A percentile compares a stretch with the other conserved stretches of the same genome.
Evolutionary conservation across 2,888 invertebrate species (phyloP).

Genomic region (Aethes cnicana): DNA sequence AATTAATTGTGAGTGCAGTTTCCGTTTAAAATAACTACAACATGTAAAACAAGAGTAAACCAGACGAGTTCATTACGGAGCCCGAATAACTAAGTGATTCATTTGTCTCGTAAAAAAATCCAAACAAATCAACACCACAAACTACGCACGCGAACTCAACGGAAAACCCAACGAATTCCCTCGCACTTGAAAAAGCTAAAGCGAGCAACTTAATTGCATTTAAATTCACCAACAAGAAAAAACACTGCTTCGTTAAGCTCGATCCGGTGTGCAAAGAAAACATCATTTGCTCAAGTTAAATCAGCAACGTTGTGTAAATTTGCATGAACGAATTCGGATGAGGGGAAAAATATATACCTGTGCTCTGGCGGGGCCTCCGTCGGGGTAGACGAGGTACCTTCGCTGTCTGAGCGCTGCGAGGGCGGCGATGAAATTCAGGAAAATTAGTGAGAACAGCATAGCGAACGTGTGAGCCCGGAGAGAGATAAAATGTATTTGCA

Average conservation of each 20-base stretch:
- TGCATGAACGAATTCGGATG: constrained; percentile 40
- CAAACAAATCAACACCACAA: constrained; percentile 13
- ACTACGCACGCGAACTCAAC: constrained; percentile 16
- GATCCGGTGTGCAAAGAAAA: constrained; percentile 68
- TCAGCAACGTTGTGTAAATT: constrained; percentile 65
- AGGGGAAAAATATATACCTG: constrained; percentile 72
- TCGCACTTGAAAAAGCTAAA: constrained; percentile 52
- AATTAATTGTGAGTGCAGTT: too few species aligned
- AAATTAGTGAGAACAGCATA: constrained; percentile 60
- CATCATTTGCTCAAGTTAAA: constrained; percentile 73
- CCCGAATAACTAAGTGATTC: not conserved
- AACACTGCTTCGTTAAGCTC: constrained; percentile 72
- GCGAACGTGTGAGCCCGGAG: constrained; percentile 58
- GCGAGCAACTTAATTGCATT: constrained; percentile 69
- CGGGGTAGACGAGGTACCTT: constrained; percentile 82
- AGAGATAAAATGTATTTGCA: constrained; percentile 71
- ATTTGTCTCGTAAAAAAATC: too few species aligned
- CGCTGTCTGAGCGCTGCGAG: constrained; percentile 63
- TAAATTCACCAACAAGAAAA: constrained; percentile 73
- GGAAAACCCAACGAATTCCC: constrained; percentile 37
- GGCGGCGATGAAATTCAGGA: constrained; percentile 58
- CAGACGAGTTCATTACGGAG: not conserved
- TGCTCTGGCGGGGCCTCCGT: constrained; percentile 82
- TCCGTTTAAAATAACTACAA: too few species aligned
- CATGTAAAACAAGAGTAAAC: too few species aligned